A percentile compares a stretch with the other conserved stretches of the same genome.
These are phyloP conservation scores for Myiotriccus ornatus DNA, from an alignment of 2,797 vertebrate genomes.

Conservation along the genomic window DNA sequence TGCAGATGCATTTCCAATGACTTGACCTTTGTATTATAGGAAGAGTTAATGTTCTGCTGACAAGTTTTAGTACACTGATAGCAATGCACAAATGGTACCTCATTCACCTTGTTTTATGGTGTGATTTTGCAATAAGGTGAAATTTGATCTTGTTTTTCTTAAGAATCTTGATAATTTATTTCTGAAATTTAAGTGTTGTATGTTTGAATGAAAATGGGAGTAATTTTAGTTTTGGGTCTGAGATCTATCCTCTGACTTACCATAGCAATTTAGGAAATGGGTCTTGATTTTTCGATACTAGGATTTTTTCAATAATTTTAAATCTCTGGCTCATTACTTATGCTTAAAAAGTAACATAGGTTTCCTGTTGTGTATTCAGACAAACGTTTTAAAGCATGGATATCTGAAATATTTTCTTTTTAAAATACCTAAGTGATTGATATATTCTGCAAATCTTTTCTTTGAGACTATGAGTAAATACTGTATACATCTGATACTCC, in stretches of 20 bases:
- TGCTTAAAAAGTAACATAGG: not conserved
- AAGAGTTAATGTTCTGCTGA: not conserved
- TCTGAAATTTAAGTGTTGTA: not conserved
- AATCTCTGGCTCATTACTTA: not conserved
- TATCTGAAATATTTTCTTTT: not conserved
- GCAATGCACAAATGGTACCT: not conserved
- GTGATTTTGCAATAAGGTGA: not conserved
- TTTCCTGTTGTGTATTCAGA: not conserved
- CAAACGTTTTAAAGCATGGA: not conserved
- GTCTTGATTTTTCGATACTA: not conserved
- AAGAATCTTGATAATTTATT: not conserved
- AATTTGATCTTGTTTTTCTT: not conserved
- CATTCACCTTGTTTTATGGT: not conserved
- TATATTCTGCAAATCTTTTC: not conserved
- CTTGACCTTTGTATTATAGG: not conserved
- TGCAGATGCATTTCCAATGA: not conserved
- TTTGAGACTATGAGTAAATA: not conserved
- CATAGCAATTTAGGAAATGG: not conserved
- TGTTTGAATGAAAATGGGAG: not conserved
- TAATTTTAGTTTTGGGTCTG: not conserved
- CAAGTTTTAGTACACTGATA: not conserved
- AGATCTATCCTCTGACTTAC: not conserved
- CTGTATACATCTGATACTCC: not conserved
- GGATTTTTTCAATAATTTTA: not conserved
- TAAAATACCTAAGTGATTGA: not conserved